A percentile compares a stretch with the other conserved stretches of the same genome.
phyloP scores from a whole-genome alignment of 2,888 invertebrate species.

The Conops quadrifasciatus region DNA sequence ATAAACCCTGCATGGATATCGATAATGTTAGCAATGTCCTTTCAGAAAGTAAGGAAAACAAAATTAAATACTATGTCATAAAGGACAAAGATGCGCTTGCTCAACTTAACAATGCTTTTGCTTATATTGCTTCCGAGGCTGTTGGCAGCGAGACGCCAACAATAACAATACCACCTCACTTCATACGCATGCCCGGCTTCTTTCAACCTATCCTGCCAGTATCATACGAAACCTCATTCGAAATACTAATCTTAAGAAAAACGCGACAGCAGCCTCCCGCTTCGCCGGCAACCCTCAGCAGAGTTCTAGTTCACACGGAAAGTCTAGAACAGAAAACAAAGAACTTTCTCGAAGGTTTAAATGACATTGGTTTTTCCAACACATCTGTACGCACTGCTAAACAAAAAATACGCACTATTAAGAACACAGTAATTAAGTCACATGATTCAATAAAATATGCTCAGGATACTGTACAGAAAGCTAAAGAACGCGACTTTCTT shows the following conservation, averaged over 20 bases:
- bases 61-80: slow-evolving; percentile 41
- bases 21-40: neutral
- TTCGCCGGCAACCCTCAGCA: slow-evolving; percentile 59
- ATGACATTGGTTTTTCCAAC: slow-evolving; percentile 58
- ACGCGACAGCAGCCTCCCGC: slow-evolving; percentile 61
- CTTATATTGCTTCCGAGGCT: slow-evolving; percentile 45
- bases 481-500: slow-evolving; percentile 63
- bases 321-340: slow-evolving; percentile 63
- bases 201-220: slow-evolving; percentile 64
- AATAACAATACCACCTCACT: slow-evolving; percentile 58
- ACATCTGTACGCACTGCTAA: slow-evolving; percentile 63
- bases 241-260: slow-evolving; percentile 62
- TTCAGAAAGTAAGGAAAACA: neutral
- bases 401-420: slow-evolving; percentile 64
- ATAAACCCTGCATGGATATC: neutral
- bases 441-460: slow-evolving; percentile 63
- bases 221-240: slow-evolving; percentile 64
- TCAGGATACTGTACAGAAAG: slow-evolving; percentile 65
- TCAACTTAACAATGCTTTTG: slow-evolving; percentile 59
- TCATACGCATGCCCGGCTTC: slow-evolving; percentile 64
- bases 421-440: slow-evolving; percentile 62
- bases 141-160: slow-evolving; percentile 42
- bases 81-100: slow-evolving; percentile 60
- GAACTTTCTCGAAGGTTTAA: slow-evolving; percentile 62
- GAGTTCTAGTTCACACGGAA: slow-evolving; percentile 62